A percentile compares a stretch with the other conserved stretches of the same genome.
These are phyloP conservation scores for Halesus radiatus DNA, from an alignment of 1,140 invertebrate genomes.

Conservation along the genomic window DNA sequence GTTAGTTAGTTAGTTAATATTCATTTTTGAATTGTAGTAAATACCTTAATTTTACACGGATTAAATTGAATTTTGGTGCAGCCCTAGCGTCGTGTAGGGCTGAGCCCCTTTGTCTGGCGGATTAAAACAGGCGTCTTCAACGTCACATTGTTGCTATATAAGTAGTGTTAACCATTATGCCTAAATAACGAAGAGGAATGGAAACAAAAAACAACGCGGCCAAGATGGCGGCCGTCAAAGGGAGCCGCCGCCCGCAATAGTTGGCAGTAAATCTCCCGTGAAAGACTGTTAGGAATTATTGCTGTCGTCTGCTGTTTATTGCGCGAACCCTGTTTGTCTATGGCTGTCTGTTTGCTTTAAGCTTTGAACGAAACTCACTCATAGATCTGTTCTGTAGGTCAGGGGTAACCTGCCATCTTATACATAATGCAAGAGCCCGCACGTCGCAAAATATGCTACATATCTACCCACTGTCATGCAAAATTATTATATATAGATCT, in stretches of 20 bases:
- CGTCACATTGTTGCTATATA: constrained; percentile 45
- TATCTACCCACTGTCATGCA: too few species aligned
- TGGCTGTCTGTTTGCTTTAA: too few species aligned
- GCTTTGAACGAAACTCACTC: neutral
- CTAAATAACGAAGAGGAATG: constrained; percentile 42
- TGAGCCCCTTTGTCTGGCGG: constrained; percentile 24
- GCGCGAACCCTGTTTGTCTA: constrained; percentile 25
- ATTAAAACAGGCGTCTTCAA: constrained; percentile 49
- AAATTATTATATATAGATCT: too few species aligned
- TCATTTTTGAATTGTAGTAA: too few species aligned
- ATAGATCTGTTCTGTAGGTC: constrained; percentile 9
- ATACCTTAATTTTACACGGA: too few species aligned
- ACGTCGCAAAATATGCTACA: too few species aligned
- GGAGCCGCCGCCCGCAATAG: constrained; percentile 42
- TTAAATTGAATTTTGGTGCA: neutral
- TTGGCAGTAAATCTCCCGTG: constrained; percentile 45
- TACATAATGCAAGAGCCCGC: neutral
- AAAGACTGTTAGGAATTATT: constrained; percentile 47
- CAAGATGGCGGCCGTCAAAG: constrained; percentile 33
- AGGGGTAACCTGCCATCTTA: neutral
- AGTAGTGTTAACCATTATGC: constrained; percentile 46
- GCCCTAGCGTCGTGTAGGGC: constrained; percentile 25
- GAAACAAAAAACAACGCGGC: constrained; percentile 23
- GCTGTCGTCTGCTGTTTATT: constrained; percentile 41
- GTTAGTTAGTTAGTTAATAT: too few species aligned